Base-by-base conservation (phyloP, 2,888 invertebrate species). In the Drosophila siamana region DNA sequence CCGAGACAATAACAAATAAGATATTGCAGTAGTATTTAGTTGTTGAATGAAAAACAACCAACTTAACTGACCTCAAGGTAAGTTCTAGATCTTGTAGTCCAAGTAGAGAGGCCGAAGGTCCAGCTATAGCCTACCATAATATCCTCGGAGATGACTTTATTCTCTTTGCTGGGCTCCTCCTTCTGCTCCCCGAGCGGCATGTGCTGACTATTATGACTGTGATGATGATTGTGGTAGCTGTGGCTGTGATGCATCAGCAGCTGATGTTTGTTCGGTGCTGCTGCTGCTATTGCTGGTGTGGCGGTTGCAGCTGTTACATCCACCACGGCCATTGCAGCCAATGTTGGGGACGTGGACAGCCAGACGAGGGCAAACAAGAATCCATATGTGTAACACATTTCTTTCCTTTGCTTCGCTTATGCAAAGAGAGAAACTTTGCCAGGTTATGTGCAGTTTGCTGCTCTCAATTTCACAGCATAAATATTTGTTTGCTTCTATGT, bases 361-460 rank as follows among this genome's bases (percentile, higher is more conserved):
- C 36, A 36, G 56, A 48, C 22, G 13, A 47, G 28, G 38, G 16
- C 51, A 41, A 63, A 46, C 26, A 44, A 8, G 56, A 56, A 51
- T 61, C 70, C 77, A 77, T 62, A 76, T 80, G 72, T 60, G 64
- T 30, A 68, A 40, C 80, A 71, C 77, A 77, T 77, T 80, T 80
- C 40, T 40, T 33, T 57, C 26, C 11, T 80, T 54, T 26, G 55
- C 38, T 47, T 52, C 41, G 51, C 26, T 38, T 43, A 51, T 40
- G 56, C 57, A 44, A 50, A 50, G 47, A 55, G 33, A 33, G 33
- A 61, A 61, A 38, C 63, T 46, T 71, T 43, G 66, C 61, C 56
- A 66, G 66, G 41, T 50, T 62, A 9, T 24, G 43, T 36, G 43
- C 55, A 9, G 26, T 64, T 56, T 33, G 41, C n/a, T 55, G 43